Percentiles rank a stretch among this genome's conserved stretches.
These are phyloP conservation scores for Gyrodactylus bullatarudis DNA, from an alignment of 1,140 invertebrate species.

Conservation along the genomic window DNA sequence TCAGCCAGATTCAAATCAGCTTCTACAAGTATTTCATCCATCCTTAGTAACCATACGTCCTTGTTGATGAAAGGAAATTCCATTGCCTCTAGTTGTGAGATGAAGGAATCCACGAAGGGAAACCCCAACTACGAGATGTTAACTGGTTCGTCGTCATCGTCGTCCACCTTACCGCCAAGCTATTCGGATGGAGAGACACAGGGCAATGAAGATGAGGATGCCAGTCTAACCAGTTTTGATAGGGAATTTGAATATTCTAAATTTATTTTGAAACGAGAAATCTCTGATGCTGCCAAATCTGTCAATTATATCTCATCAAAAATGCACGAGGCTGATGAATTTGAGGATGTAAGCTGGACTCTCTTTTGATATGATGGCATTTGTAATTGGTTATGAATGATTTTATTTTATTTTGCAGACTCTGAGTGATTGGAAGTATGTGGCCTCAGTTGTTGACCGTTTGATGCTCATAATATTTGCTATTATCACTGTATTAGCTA, in stretches of 20 bases:
- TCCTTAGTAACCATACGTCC: no score
- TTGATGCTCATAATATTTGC: slow-evolving; percentile 86
- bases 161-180: no score
- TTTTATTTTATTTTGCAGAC: slow-evolving; percentile 10
- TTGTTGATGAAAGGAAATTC: no score
- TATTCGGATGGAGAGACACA: no score
- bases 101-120: no score
- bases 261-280: no score
- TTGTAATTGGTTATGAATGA: not conserved
- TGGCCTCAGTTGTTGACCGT: slow-evolving; percentile 91
- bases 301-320: not conserved
- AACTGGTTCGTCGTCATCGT: no score
- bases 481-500: slow-evolving; percentile 62
- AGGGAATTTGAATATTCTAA: no score
- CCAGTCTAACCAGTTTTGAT: no score
- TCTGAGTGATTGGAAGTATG: slow-evolving; percentile 71
- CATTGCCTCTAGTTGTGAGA: no score
- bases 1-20: not conserved
- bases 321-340: not conserved
- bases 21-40: not conserved
- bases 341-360: not conserved
- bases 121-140: no score
- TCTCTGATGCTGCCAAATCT: not conserved
- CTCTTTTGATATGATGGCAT: not conserved
- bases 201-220: no score